Conservation (phyloP, 2,888 invertebrate species). For the Marasmarcha lunaedactyla region DNA sequence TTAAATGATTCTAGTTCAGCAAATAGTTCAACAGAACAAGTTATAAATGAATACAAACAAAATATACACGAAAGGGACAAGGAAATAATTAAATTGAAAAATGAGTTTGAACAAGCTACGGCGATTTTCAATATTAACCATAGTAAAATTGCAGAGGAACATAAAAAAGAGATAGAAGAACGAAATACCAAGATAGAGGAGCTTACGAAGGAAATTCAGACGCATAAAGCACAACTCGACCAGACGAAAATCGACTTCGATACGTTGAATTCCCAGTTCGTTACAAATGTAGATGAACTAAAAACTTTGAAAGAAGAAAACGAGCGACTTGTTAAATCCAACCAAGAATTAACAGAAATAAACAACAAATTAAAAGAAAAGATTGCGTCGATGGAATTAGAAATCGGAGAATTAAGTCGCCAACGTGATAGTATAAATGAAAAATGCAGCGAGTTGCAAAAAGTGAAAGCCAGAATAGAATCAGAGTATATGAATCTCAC, state of each 20-base stretch:
- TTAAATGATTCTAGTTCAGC: constrained; percentile 45
- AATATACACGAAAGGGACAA: constrained; percentile 66
- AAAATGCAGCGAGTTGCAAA: constrained; percentile 67
- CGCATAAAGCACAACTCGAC: constrained; percentile 51
- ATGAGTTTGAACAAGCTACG: constrained; percentile 56
- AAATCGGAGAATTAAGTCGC: constrained; percentile 69
- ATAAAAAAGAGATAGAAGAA: constrained; percentile 60
- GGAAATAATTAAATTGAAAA: constrained; percentile 61
- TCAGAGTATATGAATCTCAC: constrained; percentile 70
- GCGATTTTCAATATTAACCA: constrained; percentile 62
- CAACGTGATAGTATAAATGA: constrained; percentile 66
- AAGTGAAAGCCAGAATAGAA: constrained; percentile 71
- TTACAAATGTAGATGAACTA: constrained; percentile 47
- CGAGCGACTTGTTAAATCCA: constrained; percentile 43
- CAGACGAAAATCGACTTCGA: constrained; percentile 60
- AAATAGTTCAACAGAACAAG: constrained; percentile 43
- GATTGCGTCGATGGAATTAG: constrained; percentile 58
- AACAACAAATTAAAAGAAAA: constrained; percentile 46
- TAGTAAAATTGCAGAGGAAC: constrained; percentile 61
- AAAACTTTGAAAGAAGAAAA: constrained; percentile 54
- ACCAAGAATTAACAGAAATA: constrained; percentile 46
- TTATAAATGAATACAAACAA: constrained; percentile 57
- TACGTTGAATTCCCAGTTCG: constrained; percentile 53
- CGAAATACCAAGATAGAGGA: constrained; percentile 62
- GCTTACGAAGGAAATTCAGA: constrained; percentile 58